Evolutionary conservation across 2,113 vertebrate genomes (phyloP), one percentile per base, ranked within the genome.

Genomic region (Anarrhichthys ocellatus): DNA sequence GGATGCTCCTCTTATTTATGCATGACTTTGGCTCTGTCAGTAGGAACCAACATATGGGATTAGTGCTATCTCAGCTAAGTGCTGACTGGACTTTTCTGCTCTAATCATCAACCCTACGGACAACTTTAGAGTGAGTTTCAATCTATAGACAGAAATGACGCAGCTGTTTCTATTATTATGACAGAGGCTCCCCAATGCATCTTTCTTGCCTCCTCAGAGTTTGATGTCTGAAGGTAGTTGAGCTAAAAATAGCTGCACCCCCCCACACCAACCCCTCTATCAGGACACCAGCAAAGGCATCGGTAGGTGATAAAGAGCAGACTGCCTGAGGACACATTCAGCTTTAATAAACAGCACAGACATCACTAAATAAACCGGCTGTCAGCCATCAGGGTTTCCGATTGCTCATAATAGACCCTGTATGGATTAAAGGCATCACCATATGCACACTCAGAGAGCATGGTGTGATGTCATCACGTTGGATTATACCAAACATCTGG

Each of bases 111-210:
- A 86, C 84, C 79, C 69, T 20, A 13, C 29, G 17, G 62, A 73
- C 48, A 68, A 62, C 58, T 73, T 78, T 42, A 58, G 52, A 79
- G 58, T 15, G 20, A 68, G 76, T 80, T 82, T 79, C 85, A 88
- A 89, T 87, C 64, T 58, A 72, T 70, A 83, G 62, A 75, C 58
- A 73, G 83, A 40, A 76, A 82, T 88, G 91, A 90, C 81, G 83
- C 87, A 82, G 83, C 87, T 75, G 82, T 69, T 86, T 69, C 92
- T 93, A 93, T 92, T 90, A 78, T 65, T 85, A 87, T 83, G 88
- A 63, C 72, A 66, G 40, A 34, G 86, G 88, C 65, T 80, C 89
- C 85, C 87, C 83, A 79, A 71, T 63, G 75, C 81, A 81, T 62
- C 69, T 52, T 59, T 78, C 72, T 24, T 48, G 87, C 70, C 80